Conservation (phyloP, 1,140 invertebrate genomes). For the Heliconius congener region DNA sequence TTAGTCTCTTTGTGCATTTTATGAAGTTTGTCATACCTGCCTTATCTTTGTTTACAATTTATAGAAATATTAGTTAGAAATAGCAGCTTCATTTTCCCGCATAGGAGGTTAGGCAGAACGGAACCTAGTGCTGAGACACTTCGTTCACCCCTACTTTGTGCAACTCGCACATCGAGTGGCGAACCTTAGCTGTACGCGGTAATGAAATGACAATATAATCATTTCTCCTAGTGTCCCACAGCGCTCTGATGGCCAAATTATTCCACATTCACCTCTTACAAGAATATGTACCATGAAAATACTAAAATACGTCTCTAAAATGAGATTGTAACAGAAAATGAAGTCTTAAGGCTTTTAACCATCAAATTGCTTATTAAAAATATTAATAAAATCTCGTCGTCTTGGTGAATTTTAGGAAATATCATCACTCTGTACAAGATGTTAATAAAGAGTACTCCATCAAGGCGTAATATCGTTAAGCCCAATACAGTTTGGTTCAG, state of each 20-base stretch:
- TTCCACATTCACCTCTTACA: neutral
- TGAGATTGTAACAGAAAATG: neutral
- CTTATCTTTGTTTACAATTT: too few relatives aligned
- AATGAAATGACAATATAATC: too few relatives aligned
- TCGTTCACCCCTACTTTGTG: too few relatives aligned
- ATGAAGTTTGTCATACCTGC: neutral
- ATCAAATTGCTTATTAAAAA: slow-evolving; percentile 13
- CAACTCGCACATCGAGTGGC: too few relatives aligned
- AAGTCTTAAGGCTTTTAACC: slow-evolving; percentile 12
- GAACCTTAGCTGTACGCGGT: too few relatives aligned
- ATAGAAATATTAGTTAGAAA: too few relatives aligned
- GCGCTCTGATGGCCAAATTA: neutral
- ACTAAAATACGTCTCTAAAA: neutral
- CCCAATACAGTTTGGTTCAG: slow-evolving; percentile 29
- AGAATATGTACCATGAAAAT: neutral
- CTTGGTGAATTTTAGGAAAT: slow-evolving; percentile 12
- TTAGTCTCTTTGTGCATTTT: neutral
- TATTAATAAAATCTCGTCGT: slow-evolving; percentile 1
- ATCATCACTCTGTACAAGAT: slow-evolving; percentile 2
- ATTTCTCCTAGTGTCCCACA: too few relatives aligned
- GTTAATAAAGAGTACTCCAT: slow-evolving; percentile 26
- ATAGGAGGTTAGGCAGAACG: too few relatives aligned
- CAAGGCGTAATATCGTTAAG: slow-evolving; percentile 19
- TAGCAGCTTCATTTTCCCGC: too few relatives aligned
- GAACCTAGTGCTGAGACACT: too few relatives aligned